A percentile compares a stretch with the other conserved stretches of the same genome.
Evolutionary conservation across 1,140 invertebrate species (phyloP).

Genomic region (Trichonephila inaurata): DNA sequence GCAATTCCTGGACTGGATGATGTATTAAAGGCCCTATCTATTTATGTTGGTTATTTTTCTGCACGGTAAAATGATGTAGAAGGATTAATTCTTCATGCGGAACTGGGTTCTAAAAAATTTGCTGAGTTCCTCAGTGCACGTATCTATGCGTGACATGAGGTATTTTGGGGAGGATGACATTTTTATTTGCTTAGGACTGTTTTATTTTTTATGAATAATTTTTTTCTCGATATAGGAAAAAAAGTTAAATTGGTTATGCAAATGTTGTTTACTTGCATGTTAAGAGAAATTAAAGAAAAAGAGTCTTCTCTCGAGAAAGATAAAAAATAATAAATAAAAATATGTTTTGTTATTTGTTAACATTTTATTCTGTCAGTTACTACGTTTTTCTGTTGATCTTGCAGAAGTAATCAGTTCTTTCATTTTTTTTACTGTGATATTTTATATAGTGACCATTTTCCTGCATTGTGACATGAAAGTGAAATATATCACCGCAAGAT

Average conservation of each 20-base stretch:
- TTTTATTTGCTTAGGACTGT: constrained; percentile 29
- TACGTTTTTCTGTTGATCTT: too few relatives aligned
- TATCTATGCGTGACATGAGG: background rate
- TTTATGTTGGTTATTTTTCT: background rate
- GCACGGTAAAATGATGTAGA: constrained; percentile 24
- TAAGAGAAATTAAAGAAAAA: background rate
- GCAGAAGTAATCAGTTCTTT: too few relatives aligned
- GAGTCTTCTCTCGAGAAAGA: background rate
- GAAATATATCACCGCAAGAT: too few relatives aligned
- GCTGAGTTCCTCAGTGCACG: constrained; percentile 1
- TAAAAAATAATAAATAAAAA: background rate
- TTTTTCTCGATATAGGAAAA: background rate
- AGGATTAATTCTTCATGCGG: constrained; percentile 38
- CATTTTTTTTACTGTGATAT: too few relatives aligned
- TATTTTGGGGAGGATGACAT: background rate
- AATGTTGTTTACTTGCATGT: background rate
- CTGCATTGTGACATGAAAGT: too few relatives aligned
- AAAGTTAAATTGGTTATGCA: background rate
- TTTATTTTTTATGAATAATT: background rate
- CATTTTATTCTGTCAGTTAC: too few relatives aligned
- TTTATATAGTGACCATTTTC: too few relatives aligned
- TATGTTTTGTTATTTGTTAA: background rate
- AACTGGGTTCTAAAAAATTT: background rate
- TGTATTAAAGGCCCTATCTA: background rate
- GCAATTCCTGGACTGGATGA: background rate